Conservation (phyloP, 1,140 invertebrate genomes). For the Triops cancriformis region DNA sequence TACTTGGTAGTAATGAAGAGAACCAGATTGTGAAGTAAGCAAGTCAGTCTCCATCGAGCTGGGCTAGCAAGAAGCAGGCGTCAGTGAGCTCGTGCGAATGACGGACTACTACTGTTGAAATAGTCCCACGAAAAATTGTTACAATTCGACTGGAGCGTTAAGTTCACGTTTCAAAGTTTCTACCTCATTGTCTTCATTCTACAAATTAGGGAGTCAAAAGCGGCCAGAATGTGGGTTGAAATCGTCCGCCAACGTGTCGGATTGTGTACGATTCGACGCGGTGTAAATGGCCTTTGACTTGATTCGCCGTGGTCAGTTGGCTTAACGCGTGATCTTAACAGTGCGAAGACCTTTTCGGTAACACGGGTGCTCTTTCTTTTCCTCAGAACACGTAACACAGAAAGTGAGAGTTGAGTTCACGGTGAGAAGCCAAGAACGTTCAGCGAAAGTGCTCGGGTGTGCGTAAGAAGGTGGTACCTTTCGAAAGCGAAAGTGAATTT, state of each 20-base stretch:
- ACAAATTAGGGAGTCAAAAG: not conserved
- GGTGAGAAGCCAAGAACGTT: not conserved
- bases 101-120: not conserved
- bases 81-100: not conserved
- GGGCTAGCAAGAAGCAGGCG: not conserved
- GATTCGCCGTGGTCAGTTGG: not conserved
- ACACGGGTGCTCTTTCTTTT: not conserved
- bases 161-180: no score
- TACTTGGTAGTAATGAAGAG: not conserved
- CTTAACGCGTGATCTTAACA: not conserved
- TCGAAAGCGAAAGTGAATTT: slow-evolving; percentile 5
- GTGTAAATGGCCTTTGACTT: not conserved
- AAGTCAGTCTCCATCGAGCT: not conserved
- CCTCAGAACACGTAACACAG: not conserved
- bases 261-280: not conserved
- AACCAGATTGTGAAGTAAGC: not conserved
- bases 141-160: not conserved
- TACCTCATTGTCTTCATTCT: not conserved
- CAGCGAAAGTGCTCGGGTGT: not conserved
- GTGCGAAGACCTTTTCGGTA: not conserved
- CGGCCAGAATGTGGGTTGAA: not conserved
- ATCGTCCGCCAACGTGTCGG: not conserved
- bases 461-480: not conserved
- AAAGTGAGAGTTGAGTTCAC: not conserved
- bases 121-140: not conserved